Base-by-base conservation (phyloP, 2,888 invertebrate species). In the Eurytoma californica region DNA sequence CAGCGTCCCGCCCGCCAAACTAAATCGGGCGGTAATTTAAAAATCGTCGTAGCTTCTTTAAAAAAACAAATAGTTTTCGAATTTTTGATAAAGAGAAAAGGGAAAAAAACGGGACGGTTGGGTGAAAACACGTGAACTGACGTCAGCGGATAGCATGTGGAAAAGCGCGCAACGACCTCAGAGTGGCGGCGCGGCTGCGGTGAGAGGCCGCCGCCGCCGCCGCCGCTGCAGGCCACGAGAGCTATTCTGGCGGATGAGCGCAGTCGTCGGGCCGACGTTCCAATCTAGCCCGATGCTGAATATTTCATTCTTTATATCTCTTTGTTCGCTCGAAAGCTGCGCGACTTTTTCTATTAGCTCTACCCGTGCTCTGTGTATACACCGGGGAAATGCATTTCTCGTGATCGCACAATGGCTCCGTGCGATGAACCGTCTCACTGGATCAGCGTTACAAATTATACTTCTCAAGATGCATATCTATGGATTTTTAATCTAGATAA, bases 161-260 rank as follows among this genome's bases (percentile, higher is more conserved):
- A 55, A 51, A 53, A 65, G 55, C 63, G 63, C 39, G 63, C 58
- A 58, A 68, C 61, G 61, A 72, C 72, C 70, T 70, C 70, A 49
- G 55, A 60, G 39, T 60, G 24, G 7, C 24, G 60, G 16, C 16
- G 60, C 20, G 7, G 16, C 30, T 39, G 16, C 60, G 24, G 60
- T 60, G 61, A 61, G 61, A 39, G 30, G 39, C 39, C 30, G 61
- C 16, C 51, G 58, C n/a, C n/a, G n/a, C n/a, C n/a, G 39, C 39
- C 30, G 61, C 24, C 28, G 60, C 30, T 14, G 60, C 28, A 70
- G 39, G 24, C 47, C 5, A 61, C 16, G 28, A 28, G 66, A 80
- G 81, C 80, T 82, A 83, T 84, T 83, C 80, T 81, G 81, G 82
- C 82, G 82, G 82, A 81, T 82, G 83, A 83, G 82, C 80, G 60